Percentiles rank a stretch among this genome's conserved stretches.
Conservation (phyloP, 2,113 vertebrate species). For the Gasterosteus aculeatus region DNA sequence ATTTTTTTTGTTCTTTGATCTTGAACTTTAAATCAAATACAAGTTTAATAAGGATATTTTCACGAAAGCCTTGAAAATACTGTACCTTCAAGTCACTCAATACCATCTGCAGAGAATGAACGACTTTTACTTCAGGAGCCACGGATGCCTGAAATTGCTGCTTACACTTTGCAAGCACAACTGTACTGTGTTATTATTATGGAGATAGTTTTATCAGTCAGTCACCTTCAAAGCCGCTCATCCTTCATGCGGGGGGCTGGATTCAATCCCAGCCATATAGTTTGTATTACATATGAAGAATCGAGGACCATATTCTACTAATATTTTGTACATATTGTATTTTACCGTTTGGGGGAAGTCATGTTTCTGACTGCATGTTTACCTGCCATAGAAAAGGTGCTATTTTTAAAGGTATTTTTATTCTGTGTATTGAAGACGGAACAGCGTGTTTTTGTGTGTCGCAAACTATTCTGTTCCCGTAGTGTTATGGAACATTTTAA, state of each 20-base stretch:
- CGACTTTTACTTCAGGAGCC: background rate
- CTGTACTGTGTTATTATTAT: slow-evolving; percentile 19
- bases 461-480: slow-evolving; percentile 28
- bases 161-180: slow-evolving; percentile 24
- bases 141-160: slow-evolving; percentile 1
- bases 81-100: background rate
- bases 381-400: slow-evolving; percentile 71
- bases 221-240: too few species aligned
- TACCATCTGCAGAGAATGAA: background rate
- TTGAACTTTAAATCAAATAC: background rate
- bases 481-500: slow-evolving; percentile 39
- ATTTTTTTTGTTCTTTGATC: background rate
- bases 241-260: too few species aligned
- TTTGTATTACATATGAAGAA: slow-evolving; percentile 71
- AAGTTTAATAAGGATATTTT: background rate
- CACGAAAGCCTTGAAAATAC: background rate
- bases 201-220: slow-evolving; percentile 24
- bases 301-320: slow-evolving; percentile 52
- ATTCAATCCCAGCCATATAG: too few species aligned
- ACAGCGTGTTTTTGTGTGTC: slow-evolving; percentile 30
- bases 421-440: slow-evolving; percentile 56
- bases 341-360: slow-evolving; percentile 53
- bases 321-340: slow-evolving; percentile 66
- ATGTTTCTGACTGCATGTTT: slow-evolving; percentile 66
- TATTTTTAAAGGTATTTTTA: slow-evolving; percentile 73